These are phyloP conservation scores for Cranoglanis bouderius DNA, from an alignment of 2,113 vertebrate genomes.

Conservation along the genomic window DNA sequence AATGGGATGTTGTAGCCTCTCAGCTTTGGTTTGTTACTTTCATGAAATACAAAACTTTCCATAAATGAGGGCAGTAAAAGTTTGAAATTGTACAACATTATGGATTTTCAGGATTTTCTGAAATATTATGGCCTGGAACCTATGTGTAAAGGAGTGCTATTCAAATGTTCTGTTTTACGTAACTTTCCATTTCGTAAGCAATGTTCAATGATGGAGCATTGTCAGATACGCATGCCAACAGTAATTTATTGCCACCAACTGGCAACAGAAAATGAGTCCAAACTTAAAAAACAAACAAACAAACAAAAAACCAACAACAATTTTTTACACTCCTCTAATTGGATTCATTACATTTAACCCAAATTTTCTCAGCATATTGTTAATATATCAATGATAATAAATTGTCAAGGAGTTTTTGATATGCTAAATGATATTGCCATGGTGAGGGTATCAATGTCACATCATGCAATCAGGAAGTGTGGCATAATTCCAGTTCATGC, in stretches of 20 bases:
- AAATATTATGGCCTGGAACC: background rate
- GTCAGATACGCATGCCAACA: background rate
- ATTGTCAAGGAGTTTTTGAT: no score
- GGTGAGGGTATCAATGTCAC: background rate
- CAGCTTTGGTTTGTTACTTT: no score
- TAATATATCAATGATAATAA: no score
- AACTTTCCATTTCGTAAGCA: background rate
- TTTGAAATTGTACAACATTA: no score
- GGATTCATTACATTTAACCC: background rate
- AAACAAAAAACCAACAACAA: no score
- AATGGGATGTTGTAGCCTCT: no score
- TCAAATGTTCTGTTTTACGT: background rate
- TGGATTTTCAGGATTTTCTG: no score
- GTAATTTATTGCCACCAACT: background rate
- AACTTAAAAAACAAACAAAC: no score
- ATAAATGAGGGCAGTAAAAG: no score
- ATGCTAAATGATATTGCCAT: background rate
- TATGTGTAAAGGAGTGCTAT: background rate
- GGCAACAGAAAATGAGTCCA: background rate
- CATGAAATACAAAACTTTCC: no score
- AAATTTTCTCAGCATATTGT: background rate
- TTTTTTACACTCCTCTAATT: background rate
- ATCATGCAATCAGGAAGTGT: no score
- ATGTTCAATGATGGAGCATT: background rate
- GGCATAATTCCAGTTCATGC: no score